A percentile compares a stretch with the other conserved stretches of the same genome.
Evolutionary conservation across 2,113 vertebrate species (phyloP).

Genomic region (Crotophaga sulcirostris): DNA sequence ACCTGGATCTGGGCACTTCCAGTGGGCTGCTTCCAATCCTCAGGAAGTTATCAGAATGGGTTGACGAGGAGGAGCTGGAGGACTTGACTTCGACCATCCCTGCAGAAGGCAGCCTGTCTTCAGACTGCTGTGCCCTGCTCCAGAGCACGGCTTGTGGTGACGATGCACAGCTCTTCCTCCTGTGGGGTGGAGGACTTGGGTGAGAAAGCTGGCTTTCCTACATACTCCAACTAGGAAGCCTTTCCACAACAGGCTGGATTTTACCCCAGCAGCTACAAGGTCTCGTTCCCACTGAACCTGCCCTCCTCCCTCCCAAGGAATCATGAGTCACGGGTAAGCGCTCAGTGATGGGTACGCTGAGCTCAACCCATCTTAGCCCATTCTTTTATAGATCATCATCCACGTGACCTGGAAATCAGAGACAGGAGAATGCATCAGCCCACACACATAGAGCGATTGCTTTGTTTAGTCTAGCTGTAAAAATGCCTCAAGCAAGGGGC

Average conservation of each 20-base stretch:
- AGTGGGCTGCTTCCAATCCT: constrained; percentile 92
- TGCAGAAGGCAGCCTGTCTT: constrained; percentile 81
- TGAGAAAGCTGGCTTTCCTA: constrained; percentile 1
- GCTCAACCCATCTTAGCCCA: background rate
- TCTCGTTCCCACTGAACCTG: background rate
- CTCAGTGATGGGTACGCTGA: background rate
- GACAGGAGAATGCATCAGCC: constrained; percentile 37
- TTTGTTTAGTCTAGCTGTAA: constrained; percentile 50
- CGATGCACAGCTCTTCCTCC: constrained; percentile 86
- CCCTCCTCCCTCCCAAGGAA: background rate
- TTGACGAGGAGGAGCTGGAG: constrained; percentile 94
- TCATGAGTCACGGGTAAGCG: background rate
- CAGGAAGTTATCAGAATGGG: constrained; percentile 88
- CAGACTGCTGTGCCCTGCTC: constrained; percentile 78
- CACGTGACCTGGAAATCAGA: constrained; percentile 41
- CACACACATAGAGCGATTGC: background rate
- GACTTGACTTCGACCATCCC: constrained; percentile 82
- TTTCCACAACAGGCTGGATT: background rate
- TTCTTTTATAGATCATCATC: constrained; percentile 31
- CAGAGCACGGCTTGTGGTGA: constrained; percentile 88
- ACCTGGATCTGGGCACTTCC: constrained; percentile 93
- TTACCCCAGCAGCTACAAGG: background rate
- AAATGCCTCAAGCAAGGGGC: constrained; percentile 32
- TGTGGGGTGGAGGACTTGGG: constrained; percentile 23
- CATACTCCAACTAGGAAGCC: background rate